These are phyloP conservation scores for Poecile montanus DNA, from an alignment of 2,797 vertebrate genomes.

Conservation along the genomic window DNA sequence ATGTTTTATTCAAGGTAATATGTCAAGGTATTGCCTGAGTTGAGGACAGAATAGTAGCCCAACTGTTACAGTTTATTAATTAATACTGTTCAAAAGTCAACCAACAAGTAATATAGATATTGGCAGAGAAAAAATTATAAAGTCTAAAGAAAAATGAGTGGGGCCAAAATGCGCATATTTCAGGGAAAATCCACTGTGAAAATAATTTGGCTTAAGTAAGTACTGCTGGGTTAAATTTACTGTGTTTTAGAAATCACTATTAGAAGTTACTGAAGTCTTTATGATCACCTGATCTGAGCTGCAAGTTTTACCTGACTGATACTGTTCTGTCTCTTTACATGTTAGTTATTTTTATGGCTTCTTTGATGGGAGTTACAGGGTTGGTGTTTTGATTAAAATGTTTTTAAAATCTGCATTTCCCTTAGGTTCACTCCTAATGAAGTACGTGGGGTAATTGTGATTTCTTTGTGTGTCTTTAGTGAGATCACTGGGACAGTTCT, in stretches of 20 bases:
- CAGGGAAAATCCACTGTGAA: background rate
- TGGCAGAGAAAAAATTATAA: background rate
- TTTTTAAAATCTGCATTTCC: background rate
- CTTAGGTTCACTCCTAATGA: background rate
- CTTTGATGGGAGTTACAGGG: background rate
- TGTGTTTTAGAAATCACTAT: background rate
- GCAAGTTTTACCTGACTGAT: background rate
- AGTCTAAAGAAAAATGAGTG: slow-evolving; percentile 4
- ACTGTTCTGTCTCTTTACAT: fast-evolving
- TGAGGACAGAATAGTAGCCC: background rate
- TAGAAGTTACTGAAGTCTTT: background rate
- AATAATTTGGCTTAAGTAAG: background rate
- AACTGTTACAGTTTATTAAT: background rate
- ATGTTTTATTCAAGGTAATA: background rate
- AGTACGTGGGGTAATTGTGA: background rate
- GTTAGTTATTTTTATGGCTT: background rate
- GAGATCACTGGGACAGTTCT: background rate
- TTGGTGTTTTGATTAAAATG: background rate
- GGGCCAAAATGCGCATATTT: background rate
- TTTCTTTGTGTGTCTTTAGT: background rate
- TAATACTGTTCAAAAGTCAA: background rate
- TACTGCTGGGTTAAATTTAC: background rate
- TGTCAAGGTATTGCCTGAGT: background rate
- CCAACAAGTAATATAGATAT: background rate
- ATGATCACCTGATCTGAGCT: background rate